These are phyloP conservation scores for Eristalinus aeneus DNA, from an alignment of 2,888 invertebrate species.

Conservation along the genomic window DNA sequence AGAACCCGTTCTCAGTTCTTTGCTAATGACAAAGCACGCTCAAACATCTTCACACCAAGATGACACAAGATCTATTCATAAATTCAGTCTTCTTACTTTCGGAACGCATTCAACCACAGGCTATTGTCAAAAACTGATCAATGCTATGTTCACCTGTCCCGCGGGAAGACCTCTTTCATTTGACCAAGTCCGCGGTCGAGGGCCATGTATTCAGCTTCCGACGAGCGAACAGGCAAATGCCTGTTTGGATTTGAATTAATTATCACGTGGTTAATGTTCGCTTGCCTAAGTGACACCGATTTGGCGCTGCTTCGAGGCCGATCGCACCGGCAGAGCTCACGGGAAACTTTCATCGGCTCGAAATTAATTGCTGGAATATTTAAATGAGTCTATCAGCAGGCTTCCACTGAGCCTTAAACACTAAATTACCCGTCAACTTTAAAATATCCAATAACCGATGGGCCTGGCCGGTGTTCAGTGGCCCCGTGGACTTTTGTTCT, in stretches of 20 bases:
- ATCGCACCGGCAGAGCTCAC: background rate
- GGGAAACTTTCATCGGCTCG: background rate
- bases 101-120: background rate
- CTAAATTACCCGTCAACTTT: background rate
- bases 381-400: slow-evolving; percentile 9
- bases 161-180: background rate
- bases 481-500: background rate
- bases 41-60: background rate
- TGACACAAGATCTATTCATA: background rate
- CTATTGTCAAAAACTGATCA: background rate
- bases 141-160: background rate
- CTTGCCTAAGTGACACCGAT: background rate
- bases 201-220: background rate
- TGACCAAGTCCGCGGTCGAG: background rate
- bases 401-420: background rate
- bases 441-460: background rate
- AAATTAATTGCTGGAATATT: slow-evolving; percentile 10
- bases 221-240: background rate
- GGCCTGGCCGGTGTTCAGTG: background rate
- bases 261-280: background rate
- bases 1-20: background rate
- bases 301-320: background rate
- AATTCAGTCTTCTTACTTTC: background rate
- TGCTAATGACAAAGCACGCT: background rate
- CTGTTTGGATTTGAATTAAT: background rate